Percentiles rank a stretch among this genome's conserved stretches.
These are phyloP conservation scores for Alitta virens DNA, from an alignment of 2,888 invertebrate genomes.

Conservation along the genomic window DNA sequence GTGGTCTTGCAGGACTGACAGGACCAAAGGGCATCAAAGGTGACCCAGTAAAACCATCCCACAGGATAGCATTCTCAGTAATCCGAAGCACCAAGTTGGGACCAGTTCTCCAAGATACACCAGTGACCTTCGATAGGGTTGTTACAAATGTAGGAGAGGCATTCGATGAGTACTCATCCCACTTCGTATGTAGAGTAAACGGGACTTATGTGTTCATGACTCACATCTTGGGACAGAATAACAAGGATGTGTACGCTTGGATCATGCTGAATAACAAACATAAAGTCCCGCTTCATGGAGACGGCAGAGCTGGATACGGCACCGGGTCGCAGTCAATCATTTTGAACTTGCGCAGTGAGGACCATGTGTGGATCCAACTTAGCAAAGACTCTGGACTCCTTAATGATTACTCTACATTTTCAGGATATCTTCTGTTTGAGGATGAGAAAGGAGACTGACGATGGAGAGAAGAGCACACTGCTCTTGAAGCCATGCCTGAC, in stretches of 20 bases:
- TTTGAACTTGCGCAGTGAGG: constrained; percentile 41
- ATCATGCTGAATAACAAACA: constrained; percentile 53
- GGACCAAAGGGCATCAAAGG: constrained; percentile 34
- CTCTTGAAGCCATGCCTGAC: too few species aligned
- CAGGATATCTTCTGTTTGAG: constrained; percentile 49
- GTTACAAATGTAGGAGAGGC: constrained; percentile 48
- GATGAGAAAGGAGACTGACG: constrained; percentile 27
- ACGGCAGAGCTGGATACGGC: constrained; percentile 50
- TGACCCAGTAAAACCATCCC: constrained; percentile 19
- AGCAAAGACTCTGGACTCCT: constrained; percentile 49
- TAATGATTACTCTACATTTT: constrained; percentile 54
- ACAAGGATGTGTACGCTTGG: constrained; percentile 51
- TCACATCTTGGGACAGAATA: constrained; percentile 48
- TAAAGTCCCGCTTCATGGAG: constrained; percentile 51
- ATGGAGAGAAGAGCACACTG: too few species aligned
- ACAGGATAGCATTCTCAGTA: constrained; percentile 50
- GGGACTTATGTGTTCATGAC: constrained; percentile 52
- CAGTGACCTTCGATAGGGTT: constrained; percentile 48
- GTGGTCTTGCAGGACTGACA: constrained; percentile 36
- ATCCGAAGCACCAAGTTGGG: constrained; percentile 48
- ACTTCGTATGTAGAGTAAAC: constrained; percentile 48
- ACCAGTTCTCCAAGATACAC: constrained; percentile 50
- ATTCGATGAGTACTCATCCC: constrained; percentile 48
- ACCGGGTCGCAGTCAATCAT: constrained; percentile 53
- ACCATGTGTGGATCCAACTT: constrained; percentile 53